Evolutionary conservation across 2,888 invertebrate genomes (phyloP).

Genomic region (Pristionchus entomophagus): DNA sequence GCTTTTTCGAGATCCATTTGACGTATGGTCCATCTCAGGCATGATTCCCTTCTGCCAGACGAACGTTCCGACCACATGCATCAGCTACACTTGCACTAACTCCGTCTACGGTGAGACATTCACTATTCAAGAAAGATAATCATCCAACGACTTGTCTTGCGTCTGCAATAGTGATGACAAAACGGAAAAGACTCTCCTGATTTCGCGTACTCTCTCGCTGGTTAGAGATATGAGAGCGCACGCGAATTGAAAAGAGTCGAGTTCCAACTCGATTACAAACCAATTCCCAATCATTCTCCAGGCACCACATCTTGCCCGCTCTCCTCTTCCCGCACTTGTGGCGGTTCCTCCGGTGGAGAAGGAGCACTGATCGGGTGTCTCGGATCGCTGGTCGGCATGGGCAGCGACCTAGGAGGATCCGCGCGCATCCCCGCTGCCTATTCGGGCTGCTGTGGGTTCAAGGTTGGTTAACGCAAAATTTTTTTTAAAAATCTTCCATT

Average conservation of each 20-base stretch:
- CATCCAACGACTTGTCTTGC: too few species aligned
- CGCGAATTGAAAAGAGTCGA: too few species aligned
- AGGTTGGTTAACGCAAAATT: too few species aligned
- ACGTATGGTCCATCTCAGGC: constrained; percentile 74
- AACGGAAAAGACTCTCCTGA: too few species aligned
- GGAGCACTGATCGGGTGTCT: constrained; percentile 75
- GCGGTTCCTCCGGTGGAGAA: constrained; percentile 78
- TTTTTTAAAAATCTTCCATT: too few species aligned
- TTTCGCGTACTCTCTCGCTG: too few species aligned
- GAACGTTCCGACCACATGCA: constrained; percentile 75
- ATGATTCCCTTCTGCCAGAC: constrained; percentile 78
- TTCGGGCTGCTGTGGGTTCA: constrained; percentile 77
- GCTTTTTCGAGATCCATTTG: too few species aligned
- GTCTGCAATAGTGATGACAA: too few species aligned
- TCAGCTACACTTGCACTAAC: constrained; percentile 70
- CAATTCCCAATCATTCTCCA: background rate
- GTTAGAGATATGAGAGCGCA: too few species aligned
- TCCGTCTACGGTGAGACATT: constrained; percentile 71
- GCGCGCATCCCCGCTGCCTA: constrained; percentile 77
- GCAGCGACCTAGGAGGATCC: constrained; percentile 78
- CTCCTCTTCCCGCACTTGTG: constrained; percentile 55
- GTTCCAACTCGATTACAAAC: background rate
- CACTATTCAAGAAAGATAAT: too few species aligned
- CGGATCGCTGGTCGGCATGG: constrained; percentile 64
- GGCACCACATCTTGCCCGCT: constrained; percentile 60